A percentile compares a stretch with the other conserved stretches of the same genome.
Evolutionary conservation across 2,888 invertebrate species (phyloP).

Genomic region (Craniophora ligustri): DNA sequence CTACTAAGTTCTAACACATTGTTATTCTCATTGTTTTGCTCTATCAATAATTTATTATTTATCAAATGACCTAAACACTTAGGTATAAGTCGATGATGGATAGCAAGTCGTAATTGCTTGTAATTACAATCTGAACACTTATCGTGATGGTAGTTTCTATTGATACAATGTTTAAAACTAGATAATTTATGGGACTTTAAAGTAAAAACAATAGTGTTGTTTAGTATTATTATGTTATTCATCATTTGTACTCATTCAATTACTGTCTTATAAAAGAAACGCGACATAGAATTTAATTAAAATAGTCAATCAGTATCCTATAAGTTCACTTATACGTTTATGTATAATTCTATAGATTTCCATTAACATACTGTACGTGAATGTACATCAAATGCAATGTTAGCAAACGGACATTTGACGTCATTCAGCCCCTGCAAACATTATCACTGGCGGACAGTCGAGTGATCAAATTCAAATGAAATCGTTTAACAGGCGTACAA

Average conservation of each 20-base stretch:
- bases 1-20: too few relatives aligned
- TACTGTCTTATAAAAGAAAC: background rate
- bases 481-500: conserved; percentile 83
- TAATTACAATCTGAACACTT: conserved; percentile 20
- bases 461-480: conserved; percentile 87
- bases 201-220: conserved; percentile 10
- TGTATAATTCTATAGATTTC: conserved; percentile 8
- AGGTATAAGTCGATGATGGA: conserved; percentile 23
- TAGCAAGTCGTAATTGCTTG: conserved; percentile 8
- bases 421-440: conserved; percentile 68
- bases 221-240: conserved; percentile 12
- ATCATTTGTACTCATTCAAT: conserved; percentile 8
- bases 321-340: background rate
- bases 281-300: background rate
- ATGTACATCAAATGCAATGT: conserved; percentile 31
- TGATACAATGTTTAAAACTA: background rate
- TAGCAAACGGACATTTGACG: conserved; percentile 45
- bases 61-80: conserved; percentile 12
- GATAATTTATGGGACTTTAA: conserved; percentile 17
- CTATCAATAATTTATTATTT: conserved; percentile 1
- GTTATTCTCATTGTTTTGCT: background rate
- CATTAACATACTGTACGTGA: conserved; percentile 33
- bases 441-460: conserved; percentile 82
- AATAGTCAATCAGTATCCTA: too few relatives aligned
- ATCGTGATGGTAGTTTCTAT: conserved; percentile 10